Conservation (phyloP, 2,888 invertebrate species). For the Orthosia gothica region DNA sequence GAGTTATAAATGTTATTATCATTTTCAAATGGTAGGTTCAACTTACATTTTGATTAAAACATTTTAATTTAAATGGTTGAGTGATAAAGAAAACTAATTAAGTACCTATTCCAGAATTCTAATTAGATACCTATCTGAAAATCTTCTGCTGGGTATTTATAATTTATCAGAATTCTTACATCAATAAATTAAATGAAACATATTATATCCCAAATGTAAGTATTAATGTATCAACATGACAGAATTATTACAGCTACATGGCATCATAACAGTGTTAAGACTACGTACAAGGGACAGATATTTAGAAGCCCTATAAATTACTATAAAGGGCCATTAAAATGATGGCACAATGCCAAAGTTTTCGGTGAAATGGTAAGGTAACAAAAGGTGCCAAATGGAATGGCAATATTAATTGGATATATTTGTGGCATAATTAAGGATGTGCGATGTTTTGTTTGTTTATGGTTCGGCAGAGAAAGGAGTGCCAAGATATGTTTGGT, state of each 20-base stretch:
- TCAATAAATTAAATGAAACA: slow-evolving; percentile 22
- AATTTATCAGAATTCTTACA: not conserved
- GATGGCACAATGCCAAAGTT: slow-evolving; percentile 62
- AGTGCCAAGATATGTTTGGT: slow-evolving; percentile 16
- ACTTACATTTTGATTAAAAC: not conserved
- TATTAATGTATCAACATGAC: slow-evolving; percentile 50
- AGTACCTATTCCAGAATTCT: not conserved
- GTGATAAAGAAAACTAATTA: not conserved
- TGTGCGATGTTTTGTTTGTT: slow-evolving; percentile 27
- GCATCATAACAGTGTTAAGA: slow-evolving; percentile 34
- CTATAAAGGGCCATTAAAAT: slow-evolving; percentile 58
- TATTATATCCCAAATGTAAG: slow-evolving; percentile 14
- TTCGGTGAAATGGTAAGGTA: slow-evolving; percentile 63
- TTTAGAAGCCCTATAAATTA: slow-evolving; percentile 62
- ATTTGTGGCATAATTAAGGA: slow-evolving; percentile 53
- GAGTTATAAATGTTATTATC: slow-evolving; percentile 3
- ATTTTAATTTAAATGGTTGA: not conserved
- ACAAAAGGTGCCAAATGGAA: slow-evolving; percentile 58
- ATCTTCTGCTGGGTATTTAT: not conserved
- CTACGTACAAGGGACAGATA: slow-evolving; percentile 33
- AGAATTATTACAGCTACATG: slow-evolving; percentile 47
- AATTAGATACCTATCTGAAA: not conserved
- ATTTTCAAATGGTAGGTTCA: not conserved
- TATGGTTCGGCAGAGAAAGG: not conserved
- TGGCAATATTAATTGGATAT: slow-evolving; percentile 59